Base-by-base conservation (phyloP, 2,113 vertebrate genomes). In the Onychorhynchus coronatus region DNA sequence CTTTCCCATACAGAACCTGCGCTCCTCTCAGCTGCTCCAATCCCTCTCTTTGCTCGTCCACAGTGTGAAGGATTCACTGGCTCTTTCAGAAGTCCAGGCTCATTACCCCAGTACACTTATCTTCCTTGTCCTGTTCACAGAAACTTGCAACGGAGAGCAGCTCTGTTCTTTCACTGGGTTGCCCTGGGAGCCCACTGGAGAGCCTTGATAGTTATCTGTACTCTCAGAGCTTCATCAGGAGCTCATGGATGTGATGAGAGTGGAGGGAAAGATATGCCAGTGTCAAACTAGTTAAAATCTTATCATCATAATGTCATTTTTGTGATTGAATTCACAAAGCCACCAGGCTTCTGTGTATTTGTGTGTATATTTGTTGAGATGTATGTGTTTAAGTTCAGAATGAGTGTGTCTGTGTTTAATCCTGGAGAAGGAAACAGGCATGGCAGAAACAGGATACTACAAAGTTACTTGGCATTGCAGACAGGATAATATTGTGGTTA, bases 231-330 rank as follows among this genome's bases (percentile, higher is more conserved):
- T 65, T 66, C 4, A 0, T 6, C 12, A 11, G 85, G 50, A 84
- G 53, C 65, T 74, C 33, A 0, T 9, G 61, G 37, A 16, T 65
- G 71, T 73, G 65, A 2, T 42, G 41, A 41, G 61, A 70, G 47
- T n/a, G 35, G 27, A 61, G 44, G 16, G 52, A 31, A 79, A 56
- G 71, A 61, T 61, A 30, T 20, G 11, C 30, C 35, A 33, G 27
- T 35, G 44, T 70, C 79, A 65, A 85, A 44, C 30, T 85, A 76
- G 85, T 95, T 85, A 65, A 61, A 92, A 56, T 39, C 23, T 82
- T 78, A 78, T 28, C 85, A 53, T 15, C 1, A 2, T 55, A 11
- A 19, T 73, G 74, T 12, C 11, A 3, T 44, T 94, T 76, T 42
- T 52, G 52, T 71, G 63, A 6, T 5, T 23, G 72, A 73, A 46